Conservation (phyloP, 2,797 vertebrate genomes). For the Amniataba percoides region DNA sequence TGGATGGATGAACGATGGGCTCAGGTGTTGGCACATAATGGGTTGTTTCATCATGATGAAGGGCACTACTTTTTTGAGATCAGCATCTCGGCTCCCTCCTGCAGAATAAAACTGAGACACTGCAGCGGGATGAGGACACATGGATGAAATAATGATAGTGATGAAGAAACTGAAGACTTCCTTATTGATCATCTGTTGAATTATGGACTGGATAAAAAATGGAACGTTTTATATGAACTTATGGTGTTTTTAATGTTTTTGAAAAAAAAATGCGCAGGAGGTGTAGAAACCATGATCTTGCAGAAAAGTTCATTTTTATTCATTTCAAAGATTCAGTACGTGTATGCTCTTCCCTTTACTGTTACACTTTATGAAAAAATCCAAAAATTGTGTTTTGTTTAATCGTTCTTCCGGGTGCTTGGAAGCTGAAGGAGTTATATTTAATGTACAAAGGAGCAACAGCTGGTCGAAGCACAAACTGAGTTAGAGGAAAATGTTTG, state of each 20-base stretch:
- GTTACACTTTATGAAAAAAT: conserved; percentile 19
- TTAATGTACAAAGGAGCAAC: background rate
- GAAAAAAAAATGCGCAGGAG: conserved; percentile 18
- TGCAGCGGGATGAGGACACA: background rate
- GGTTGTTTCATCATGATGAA: conserved; percentile 29
- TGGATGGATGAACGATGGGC: conserved; percentile 10
- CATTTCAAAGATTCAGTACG: conserved; percentile 10
- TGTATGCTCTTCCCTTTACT: conserved; percentile 45
- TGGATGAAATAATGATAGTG: background rate
- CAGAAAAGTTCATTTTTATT: conserved; percentile 22
- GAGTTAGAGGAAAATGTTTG: no score
- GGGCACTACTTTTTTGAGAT: conserved; percentile 14
- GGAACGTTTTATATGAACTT: conserved; percentile 66
- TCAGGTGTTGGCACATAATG: conserved; percentile 54
- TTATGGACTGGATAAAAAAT: conserved; percentile 38
- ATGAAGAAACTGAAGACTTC: conserved; percentile 26
- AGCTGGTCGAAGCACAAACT: conserved; percentile 60
- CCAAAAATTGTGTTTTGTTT: conserved; percentile 9
- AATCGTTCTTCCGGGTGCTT: conserved; percentile 15
- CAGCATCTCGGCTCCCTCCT: background rate
- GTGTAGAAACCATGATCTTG: conserved; percentile 6
- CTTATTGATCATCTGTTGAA: conserved; percentile 40
- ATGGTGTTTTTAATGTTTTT: conserved; percentile 72
- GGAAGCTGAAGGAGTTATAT: background rate
- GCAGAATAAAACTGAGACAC: background rate